Conservation (phyloP, 2,113 vertebrate species). For the Tachycineta bicolor region DNA sequence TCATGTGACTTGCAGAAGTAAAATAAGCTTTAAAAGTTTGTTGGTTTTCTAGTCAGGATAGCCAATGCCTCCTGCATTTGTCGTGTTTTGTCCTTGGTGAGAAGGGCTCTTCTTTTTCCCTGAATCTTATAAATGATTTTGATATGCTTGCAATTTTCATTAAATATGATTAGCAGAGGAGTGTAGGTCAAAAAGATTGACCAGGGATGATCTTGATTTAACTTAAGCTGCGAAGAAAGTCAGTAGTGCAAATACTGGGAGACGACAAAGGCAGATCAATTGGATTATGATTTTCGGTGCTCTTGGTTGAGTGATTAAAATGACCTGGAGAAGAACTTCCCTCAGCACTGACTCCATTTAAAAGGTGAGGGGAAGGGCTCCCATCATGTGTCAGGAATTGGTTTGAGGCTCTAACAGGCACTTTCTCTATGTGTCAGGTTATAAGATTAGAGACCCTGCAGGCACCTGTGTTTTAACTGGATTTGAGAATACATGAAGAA, state of each 20-base stretch:
- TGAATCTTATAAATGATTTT: not conserved
- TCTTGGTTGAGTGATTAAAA: conserved; percentile 27
- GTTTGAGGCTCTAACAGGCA: not conserved
- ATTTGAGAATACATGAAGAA: not conserved
- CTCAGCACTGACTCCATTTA: not conserved
- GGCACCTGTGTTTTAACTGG: conserved; percentile 6
- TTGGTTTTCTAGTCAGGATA: not conserved
- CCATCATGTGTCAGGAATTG: not conserved
- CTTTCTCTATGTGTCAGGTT: not conserved
- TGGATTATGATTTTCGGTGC: not conserved
- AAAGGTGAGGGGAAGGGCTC: not conserved
- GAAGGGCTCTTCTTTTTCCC: not conserved
- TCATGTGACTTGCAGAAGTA: not conserved
- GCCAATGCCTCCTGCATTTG: not conserved
- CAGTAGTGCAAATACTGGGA: not conserved
- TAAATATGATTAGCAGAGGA: not conserved
- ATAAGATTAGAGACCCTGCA: not conserved
- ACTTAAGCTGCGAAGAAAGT: not conserved
- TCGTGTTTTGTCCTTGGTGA: not conserved
- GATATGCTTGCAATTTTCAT: conserved; percentile 7
- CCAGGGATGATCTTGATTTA: conserved; percentile 3
- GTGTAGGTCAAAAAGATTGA: conserved; percentile 6
- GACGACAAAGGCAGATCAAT: not conserved
- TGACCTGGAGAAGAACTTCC: not conserved
- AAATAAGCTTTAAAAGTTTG: not conserved